Base-by-base conservation (phyloP, 2,888 invertebrate species). In the Cosmia pyralina region DNA sequence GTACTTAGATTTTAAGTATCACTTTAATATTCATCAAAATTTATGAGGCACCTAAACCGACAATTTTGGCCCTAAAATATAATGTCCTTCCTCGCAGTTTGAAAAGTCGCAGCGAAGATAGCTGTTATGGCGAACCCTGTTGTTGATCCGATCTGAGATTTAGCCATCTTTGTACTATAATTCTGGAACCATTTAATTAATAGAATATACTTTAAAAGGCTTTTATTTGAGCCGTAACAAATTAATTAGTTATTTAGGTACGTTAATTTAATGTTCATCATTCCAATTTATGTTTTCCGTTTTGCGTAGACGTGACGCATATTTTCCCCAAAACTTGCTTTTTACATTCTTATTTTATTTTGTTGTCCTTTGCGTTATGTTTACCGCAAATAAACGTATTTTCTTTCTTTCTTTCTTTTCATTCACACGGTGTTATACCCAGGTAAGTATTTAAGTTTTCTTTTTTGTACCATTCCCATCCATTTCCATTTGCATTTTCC, bases 1-100 rank as follows among this genome's bases (percentile, higher is more conserved):
- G 15, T 69, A 73, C 77, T 81, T 75, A 78, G 74, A 78, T 82
- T 78, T 82, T 59, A 75, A 82, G 82, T 71, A 71, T 65, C 82
- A 71, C 74, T 82, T 78, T 69, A 81, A 81, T 71, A 82, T 79
- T 81, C 82, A 81, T 82, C 70, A 75, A 82, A 81, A 78, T 81
- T 78, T 74, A 80, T 82, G 73, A 67, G 63, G 58, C 67, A 73
- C 69, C 82, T 73, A 77, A 80, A 73, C 73, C 73, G 55, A 69
- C 22, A 71, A 72, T 81, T 81, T 72, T 22, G 58, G 41, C 53
- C 66, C 55, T 82, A 63, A 80, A 82, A 82, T 80, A 77, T 77
- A 82, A 82, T 73, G 82, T 82, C 72, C 64, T 77, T 82, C 44
- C 58, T 66, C 66, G 46, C 77, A 80, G 81, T 79, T 81, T 69